Percentiles rank a stretch among this genome's conserved stretches.
These are phyloP conservation scores for Pollenia griseotomentosa DNA, from an alignment of 2,888 invertebrate genomes.

Conservation along the genomic window DNA sequence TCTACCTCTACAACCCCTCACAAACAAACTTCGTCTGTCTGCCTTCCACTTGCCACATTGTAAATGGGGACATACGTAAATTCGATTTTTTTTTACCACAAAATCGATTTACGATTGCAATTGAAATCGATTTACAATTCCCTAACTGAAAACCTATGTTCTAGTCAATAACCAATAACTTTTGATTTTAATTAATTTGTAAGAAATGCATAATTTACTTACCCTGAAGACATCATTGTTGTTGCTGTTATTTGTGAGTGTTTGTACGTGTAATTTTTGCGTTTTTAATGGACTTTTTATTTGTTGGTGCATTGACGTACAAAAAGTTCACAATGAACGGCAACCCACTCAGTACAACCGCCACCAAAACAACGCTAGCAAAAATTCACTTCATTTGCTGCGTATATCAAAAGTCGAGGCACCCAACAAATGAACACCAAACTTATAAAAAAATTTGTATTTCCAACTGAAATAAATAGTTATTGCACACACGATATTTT, in stretches of 20 bases:
- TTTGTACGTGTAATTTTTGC: background rate
- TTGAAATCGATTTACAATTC: too few species aligned
- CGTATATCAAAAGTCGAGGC: slow-evolving; percentile 24
- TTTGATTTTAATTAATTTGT: background rate
- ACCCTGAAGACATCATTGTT: slow-evolving; percentile 42
- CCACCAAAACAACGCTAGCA: slow-evolving; percentile 17
- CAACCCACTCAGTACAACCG: background rate
- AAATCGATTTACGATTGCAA: too few species aligned
- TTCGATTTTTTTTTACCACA: too few species aligned
- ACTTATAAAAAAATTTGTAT: background rate
- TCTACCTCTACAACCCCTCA: too few species aligned
- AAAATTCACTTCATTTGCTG: slow-evolving; percentile 16
- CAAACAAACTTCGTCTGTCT: too few species aligned
- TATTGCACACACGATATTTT: background rate
- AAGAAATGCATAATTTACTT: background rate
- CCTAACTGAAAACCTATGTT: too few species aligned
- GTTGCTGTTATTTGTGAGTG: background rate
- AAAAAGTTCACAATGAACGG: slow-evolving; percentile 9
- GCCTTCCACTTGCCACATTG: too few species aligned
- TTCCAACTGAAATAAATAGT: slow-evolving; percentile 1
- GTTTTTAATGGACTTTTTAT: background rate
- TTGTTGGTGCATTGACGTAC: background rate
- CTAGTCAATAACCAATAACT: background rate
- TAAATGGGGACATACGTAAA: too few species aligned
- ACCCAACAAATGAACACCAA: slow-evolving; percentile 35